These are phyloP conservation scores for Sorex araneus DNA, from an alignment of 2,113 vertebrate species.

Conservation along the genomic window DNA sequence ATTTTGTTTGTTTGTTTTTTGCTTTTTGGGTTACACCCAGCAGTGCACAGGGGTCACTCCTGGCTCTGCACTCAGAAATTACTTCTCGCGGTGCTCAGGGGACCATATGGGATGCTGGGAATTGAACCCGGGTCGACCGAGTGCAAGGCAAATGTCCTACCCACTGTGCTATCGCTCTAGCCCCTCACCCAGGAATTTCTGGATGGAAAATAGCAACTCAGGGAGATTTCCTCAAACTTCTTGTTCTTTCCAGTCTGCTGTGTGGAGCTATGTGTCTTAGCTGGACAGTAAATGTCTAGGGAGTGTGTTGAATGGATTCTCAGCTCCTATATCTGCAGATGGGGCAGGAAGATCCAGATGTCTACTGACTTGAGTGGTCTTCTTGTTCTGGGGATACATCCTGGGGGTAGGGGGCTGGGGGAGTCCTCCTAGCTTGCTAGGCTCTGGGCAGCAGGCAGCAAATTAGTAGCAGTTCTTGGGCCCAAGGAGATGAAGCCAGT, in stretches of 20 bases:
- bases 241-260: neutral
- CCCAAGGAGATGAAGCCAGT: fast-evolving
- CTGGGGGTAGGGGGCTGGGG: neutral
- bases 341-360: neutral
- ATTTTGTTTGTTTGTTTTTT: no score
- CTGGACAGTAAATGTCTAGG: neutral
- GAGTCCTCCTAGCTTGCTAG: neutral
- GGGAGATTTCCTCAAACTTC: neutral
- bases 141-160: no score
- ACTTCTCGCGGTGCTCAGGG: no score
- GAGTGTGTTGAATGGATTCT: neutral
- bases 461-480: neutral
- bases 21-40: no score
- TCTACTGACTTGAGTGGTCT: neutral
- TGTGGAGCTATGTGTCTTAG: neutral
- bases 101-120: no score
- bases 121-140: no score
- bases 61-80: no score
- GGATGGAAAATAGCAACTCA: neutral
- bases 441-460: constrained; percentile 24
- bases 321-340: neutral
- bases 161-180: no score
- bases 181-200: neutral
- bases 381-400: neutral
- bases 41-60: no score